Evolutionary conservation across 2,113 vertebrate species (phyloP).

Genomic region (Platysteira castanea): DNA sequence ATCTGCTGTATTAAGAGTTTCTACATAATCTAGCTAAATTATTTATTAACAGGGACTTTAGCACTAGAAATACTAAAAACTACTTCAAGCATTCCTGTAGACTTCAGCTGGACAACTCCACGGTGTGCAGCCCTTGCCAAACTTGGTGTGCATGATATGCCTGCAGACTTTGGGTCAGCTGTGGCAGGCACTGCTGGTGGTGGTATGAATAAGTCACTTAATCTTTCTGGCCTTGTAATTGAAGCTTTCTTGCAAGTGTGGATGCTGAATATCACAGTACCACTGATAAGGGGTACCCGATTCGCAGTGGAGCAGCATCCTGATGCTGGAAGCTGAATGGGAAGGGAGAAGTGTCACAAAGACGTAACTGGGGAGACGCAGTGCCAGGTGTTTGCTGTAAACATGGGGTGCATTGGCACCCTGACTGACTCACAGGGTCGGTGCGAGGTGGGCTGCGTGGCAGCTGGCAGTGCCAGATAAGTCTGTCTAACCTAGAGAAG

Average conservation of each 20-base stretch:
- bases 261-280: neutral
- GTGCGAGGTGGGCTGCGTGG: neutral
- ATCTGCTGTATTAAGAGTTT: neutral
- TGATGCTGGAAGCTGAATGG: neutral
- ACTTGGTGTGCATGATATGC: accelerated
- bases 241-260: neutral
- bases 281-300: neutral
- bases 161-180: neutral
- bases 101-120: neutral
- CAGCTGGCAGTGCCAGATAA: neutral
- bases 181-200: neutral
- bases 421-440: neutral
- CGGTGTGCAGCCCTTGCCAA: neutral
- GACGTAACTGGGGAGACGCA: accelerated
- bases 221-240: neutral
- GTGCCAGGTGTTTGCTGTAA: neutral
- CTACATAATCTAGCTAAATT: neutral
- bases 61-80: neutral
- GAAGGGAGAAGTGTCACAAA: neutral
- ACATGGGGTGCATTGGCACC: accelerated
- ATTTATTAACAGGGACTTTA: neutral
- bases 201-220: neutral
- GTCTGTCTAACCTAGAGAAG: neutral
- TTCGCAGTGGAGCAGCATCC: neutral
- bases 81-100: neutral